These are phyloP conservation scores for Botia kubotai DNA, from an alignment of 2,797 vertebrate species.

Conservation along the genomic window DNA sequence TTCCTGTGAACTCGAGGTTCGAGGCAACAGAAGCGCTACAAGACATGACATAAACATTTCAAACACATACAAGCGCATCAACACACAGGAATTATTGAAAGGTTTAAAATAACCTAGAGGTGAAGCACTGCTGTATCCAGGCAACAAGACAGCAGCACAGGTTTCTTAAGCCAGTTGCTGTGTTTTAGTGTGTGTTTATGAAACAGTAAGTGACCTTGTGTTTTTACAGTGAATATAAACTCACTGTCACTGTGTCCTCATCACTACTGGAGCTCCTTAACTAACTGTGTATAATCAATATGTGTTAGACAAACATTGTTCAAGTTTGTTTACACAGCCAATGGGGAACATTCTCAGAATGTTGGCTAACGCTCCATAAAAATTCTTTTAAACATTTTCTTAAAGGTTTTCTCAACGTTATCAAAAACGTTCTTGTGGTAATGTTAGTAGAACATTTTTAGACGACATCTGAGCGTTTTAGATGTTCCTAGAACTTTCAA, in stretches of 20 bases:
- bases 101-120: conserved; percentile 59
- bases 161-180: conserved; percentile 51
- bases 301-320: background rate
- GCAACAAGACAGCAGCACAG: conserved; percentile 55
- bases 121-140: conserved; percentile 56
- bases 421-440: too few species aligned
- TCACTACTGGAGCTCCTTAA: background rate
- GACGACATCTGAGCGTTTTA: too few species aligned
- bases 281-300: background rate
- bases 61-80: conserved; percentile 22
- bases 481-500: background rate
- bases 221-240: conserved; percentile 38
- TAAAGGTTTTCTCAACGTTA: too few species aligned
- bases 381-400: conserved; percentile 17
- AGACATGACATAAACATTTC: conserved; percentile 8
- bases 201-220: conserved; percentile 49
- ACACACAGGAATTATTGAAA: conserved; percentile 52
- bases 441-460: too few species aligned
- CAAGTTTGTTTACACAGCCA: background rate
- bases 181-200: conserved; percentile 44
- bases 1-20: background rate
- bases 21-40: conserved; percentile 27
- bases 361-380: too few species aligned
- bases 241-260: background rate
- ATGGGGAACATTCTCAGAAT: background rate